These are phyloP conservation scores for Brenthis ino DNA, from an alignment of 2,888 invertebrate genomes.

Conservation along the genomic window DNA sequence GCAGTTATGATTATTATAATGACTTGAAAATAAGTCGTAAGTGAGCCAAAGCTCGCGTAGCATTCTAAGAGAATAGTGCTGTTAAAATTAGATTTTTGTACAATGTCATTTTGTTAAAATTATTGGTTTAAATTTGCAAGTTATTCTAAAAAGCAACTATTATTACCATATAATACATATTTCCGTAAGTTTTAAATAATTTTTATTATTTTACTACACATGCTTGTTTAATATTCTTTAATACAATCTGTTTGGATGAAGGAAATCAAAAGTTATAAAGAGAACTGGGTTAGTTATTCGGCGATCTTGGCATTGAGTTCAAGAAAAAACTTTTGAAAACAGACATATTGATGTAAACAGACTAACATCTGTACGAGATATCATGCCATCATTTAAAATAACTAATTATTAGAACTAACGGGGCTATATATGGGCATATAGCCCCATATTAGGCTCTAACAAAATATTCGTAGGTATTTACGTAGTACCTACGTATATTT, in stretches of 20 bases:
- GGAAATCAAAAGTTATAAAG: conserved; percentile 27
- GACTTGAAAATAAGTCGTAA: not conserved
- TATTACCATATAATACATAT: too few relatives aligned
- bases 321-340: conserved; percentile 19
- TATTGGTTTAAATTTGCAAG: conserved; percentile 2
- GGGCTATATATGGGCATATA: too few relatives aligned
- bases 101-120: not conserved
- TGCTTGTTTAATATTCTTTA: not conserved
- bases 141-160: not conserved
- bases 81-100: not conserved
- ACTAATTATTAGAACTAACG: conserved; percentile 5
- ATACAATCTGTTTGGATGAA: conserved; percentile 19
- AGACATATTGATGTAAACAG: conserved; percentile 19
- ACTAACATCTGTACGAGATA: conserved; percentile 6
- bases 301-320: conserved; percentile 21
- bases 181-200: not conserved
- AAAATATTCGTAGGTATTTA: too few relatives aligned
- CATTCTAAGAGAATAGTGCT: conserved; percentile 2
- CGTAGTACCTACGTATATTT: too few relatives aligned
- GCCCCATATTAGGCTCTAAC: too few relatives aligned
- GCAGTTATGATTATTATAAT: conserved; percentile 1
- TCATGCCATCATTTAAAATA: conserved; percentile 17
- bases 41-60: conserved; percentile 2
- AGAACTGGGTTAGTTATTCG: conserved; percentile 31
- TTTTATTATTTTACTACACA: not conserved